Base-by-base conservation (phyloP, 2,888 invertebrate genomes). In the Danaus chrysippus region DNA sequence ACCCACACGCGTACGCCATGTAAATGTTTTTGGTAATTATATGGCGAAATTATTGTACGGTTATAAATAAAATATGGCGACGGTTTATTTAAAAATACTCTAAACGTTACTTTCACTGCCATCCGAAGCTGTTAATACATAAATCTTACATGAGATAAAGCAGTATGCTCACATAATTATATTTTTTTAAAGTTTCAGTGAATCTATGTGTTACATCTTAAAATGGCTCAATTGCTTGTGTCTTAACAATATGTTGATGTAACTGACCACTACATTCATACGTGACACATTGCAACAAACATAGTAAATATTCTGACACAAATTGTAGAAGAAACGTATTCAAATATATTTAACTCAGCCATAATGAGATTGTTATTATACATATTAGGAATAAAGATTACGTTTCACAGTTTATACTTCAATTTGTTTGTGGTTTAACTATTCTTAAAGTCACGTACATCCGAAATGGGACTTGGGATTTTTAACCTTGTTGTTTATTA, bases 211-310 rank as follows among this genome's bases (percentile, higher is more conserved):
- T 63, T 61, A 68, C 68, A 68, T 66, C 66, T 68, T 43, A 17
- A 62, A 62, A 63, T 70, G 63, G 61, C 65, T 64, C 69, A 70
- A 68, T 64, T 58, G 61, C 62, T 64, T 58, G 61, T 63, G 59
- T 46, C 67, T 70, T 65, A 66, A 61, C 62, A 63, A 67, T 63
- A 52, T 43, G 62, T 63, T 49, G 56, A 57, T 59, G 59, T 61
- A 59, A 54, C 58, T 58, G 56, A 52, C 42, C 49, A 49, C 17
- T 54, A 53, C 42, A 64, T 63, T 69, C 68, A 63, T 64, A 70
- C 68, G 69, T 70, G 69, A 68, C 68, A 70, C 67, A 61, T 65
- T 55, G 64, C 66, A 46, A 60, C 34, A 62, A 64, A 60, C 53
- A 43, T 12, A 56, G 64, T 58, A 34, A 6, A 34, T 3, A 34